Conservation (phyloP, 1,140 invertebrate genomes). For the Trachymyrmex septentrionalis region DNA sequence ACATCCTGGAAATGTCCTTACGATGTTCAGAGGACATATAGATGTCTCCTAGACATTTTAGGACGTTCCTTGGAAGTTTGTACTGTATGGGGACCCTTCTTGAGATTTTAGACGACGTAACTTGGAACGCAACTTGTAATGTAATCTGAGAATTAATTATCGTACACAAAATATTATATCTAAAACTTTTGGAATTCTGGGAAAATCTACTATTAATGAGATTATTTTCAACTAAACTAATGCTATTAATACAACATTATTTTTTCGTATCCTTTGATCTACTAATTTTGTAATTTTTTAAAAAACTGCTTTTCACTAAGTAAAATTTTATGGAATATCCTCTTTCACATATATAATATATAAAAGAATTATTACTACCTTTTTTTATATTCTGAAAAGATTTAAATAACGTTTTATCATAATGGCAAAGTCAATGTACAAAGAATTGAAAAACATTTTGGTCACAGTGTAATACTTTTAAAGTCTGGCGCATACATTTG, state of each 20-base stretch:
- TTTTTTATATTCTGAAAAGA: background rate
- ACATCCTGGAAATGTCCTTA: no score
- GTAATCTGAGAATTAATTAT: constrained; percentile 12
- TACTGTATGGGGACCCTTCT: background rate
- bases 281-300: background rate
- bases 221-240: background rate
- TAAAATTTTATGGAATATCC: background rate
- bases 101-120: constrained; percentile 40
- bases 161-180: constrained; percentile 36
- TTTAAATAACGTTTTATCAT: constrained; percentile 8
- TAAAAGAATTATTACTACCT: background rate
- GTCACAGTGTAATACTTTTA: background rate
- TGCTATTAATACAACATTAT: background rate
- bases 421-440: background rate
- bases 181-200: constrained; percentile 14
- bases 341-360: no score
- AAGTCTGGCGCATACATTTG: constrained; percentile 38
- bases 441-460: constrained; percentile 10
- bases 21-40: no score
- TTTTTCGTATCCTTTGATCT: background rate
- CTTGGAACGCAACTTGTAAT: background rate
- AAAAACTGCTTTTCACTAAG: background rate
- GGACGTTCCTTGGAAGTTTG: no score
- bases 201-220: background rate
- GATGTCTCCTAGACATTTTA: no score